phyloP scores from a whole-genome alignment of 2,888 invertebrate species.

The Eristalis pertinax region DNA sequence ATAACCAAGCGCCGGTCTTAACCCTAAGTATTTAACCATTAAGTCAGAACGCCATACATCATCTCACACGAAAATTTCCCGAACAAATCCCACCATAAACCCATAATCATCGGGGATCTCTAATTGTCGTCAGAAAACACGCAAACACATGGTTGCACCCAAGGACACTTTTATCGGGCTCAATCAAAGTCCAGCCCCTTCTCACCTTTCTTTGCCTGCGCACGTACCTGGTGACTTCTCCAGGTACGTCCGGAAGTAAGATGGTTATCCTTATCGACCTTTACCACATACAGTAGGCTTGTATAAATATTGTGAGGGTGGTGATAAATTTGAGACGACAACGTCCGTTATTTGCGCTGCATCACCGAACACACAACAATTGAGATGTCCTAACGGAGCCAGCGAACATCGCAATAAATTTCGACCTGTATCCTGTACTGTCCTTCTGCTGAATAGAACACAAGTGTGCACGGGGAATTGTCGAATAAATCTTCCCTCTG shows the following conservation, averaged over 20 bases:
- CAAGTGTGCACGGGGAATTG: slow-evolving; percentile 46
- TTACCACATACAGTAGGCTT: slow-evolving; percentile 43
- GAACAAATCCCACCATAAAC: slow-evolving; percentile 2
- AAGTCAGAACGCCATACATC: neutral
- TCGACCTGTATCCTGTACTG: slow-evolving; percentile 54
- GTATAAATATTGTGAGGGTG: slow-evolving; percentile 39
- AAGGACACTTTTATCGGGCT: neutral
- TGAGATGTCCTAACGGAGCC: slow-evolving; percentile 35
- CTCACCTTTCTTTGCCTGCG: too few relatives aligned
- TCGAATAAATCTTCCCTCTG: slow-evolving; percentile 56
- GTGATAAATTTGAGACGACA: slow-evolving; percentile 54
- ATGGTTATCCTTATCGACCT: slow-evolving; percentile 46
- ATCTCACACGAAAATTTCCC: neutral
- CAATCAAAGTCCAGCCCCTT: slow-evolving; percentile 1
- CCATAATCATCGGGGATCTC: slow-evolving; percentile 8
- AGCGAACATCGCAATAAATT: slow-evolving; percentile 42
- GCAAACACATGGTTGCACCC: slow-evolving; percentile 10
- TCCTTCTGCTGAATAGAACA: slow-evolving; percentile 42
- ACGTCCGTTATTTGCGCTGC: slow-evolving; percentile 63
- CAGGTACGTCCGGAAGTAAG: slow-evolving; percentile 23
- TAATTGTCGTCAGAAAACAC: slow-evolving; percentile 9
- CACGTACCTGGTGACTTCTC: slow-evolving; percentile 19
- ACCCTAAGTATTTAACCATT: neutral
- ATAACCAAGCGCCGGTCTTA: neutral
- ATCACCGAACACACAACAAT: slow-evolving; percentile 44